Conservation (phyloP, 2,113 vertebrate species). For the Sphyrna mokarran region DNA sequence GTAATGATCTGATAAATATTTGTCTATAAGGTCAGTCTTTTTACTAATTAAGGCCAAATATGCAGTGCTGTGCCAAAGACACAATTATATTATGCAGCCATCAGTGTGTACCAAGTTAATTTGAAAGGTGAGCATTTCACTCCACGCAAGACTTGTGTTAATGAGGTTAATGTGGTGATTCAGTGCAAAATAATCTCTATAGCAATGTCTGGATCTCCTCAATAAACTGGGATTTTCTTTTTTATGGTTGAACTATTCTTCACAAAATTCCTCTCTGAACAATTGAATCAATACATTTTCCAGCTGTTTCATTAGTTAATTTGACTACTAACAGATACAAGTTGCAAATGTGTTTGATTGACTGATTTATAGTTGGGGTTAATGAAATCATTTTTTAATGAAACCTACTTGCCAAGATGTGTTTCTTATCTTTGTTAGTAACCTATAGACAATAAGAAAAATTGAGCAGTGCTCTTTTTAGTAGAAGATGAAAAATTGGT, state of each 20-base stretch:
- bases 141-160: background rate
- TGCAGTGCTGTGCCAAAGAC: background rate
- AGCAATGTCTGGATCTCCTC: background rate
- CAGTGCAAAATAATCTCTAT: background rate
- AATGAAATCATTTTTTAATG: background rate
- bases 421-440: background rate
- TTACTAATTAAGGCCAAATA: background rate
- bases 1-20: background rate
- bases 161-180: background rate
- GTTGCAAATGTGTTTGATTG: background rate
- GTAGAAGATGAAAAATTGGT: background rate
- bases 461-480: background rate
- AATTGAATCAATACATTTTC: background rate
- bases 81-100: background rate
- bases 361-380: background rate
- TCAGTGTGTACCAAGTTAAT: background rate
- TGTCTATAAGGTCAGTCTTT: background rate
- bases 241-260: background rate
- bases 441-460: background rate
- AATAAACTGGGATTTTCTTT: background rate
- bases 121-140: background rate
- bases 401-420: background rate
- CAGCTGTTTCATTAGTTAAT: background rate
- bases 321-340: background rate
- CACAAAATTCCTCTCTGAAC: background rate